Evolutionary conservation across 2,113 vertebrate genomes (phyloP), one percentile per base, ranked within the genome.

Genomic region (Tachuris rubrigastra): DNA sequence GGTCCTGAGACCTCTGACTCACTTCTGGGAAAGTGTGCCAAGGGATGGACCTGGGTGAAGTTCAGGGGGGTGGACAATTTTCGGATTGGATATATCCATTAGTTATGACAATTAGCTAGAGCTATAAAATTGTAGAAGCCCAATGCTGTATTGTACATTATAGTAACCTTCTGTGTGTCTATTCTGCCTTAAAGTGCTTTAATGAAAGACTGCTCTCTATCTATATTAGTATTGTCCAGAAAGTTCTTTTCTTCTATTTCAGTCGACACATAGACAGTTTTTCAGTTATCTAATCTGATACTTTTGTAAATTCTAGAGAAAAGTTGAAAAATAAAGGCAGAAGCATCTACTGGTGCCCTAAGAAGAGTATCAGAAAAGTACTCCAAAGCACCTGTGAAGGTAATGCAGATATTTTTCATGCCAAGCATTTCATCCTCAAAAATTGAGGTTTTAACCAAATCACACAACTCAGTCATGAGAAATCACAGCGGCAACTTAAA

Each of bases 331-430:
- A 50, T 8, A 67, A 72, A 77, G 13, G 49, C 23, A 59, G 22
- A n/a, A 31, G 12, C 6, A 52, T 37, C 28, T 49, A 28, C 19
- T 78, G 12, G 10, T 44, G 3, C 10, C 31, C 14, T 15, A 37
- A 73, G 21, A 60, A 9, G 21, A 35, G 8, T 4, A 59, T 16
- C 44, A 69, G 6, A 59, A 33, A 41, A 49, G 25, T 24, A 14
- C 4, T 55, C 17, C 14, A 58, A 78, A 73, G 6, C 5, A 69
- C 31, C 12, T 69, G 13, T 22, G 28, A 35, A 17, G 21, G 41
- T 2, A 59, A 7, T 2, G 0, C 3, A 39, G 28, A 31, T 1
- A 2, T 30, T 87, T 46, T 41, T 33, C 25, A 56, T 2, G 1
- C 8, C 23, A 21, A 35, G 7, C 5, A 33, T 86, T 73, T 60